Evolutionary conservation across 2,797 vertebrate genomes (phyloP).

Genomic region (Megalops cyprinoides): DNA sequence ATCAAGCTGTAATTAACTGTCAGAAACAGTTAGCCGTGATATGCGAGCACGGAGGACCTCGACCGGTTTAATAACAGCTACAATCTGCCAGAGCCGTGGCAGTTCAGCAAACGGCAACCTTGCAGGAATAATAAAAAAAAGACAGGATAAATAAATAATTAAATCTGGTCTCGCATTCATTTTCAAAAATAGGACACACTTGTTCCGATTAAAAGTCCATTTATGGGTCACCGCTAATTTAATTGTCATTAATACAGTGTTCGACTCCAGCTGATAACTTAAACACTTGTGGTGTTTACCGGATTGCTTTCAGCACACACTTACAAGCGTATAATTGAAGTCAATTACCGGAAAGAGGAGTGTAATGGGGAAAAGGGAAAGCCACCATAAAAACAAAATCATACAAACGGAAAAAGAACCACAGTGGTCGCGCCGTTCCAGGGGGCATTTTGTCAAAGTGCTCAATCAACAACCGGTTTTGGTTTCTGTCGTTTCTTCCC

Average conservation of each 20-base stretch:
- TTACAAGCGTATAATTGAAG: constrained; percentile 32
- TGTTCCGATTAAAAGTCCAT: constrained; percentile 44
- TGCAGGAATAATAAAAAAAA: constrained; percentile 2
- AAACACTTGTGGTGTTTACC: constrained; percentile 33
- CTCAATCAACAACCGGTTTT: no score
- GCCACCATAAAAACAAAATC: constrained; percentile 34
- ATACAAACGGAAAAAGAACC: constrained; percentile 24
- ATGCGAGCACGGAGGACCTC: constrained; percentile 29
- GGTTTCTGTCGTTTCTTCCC: background rate
- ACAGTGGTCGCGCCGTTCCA: background rate
- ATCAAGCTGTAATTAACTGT: constrained; percentile 69
- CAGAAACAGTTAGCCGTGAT: constrained; percentile 63
- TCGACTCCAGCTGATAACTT: constrained; percentile 8
- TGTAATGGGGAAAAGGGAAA: constrained; percentile 42
- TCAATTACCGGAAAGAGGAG: background rate
- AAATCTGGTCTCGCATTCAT: constrained; percentile 20
- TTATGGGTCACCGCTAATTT: constrained; percentile 38
- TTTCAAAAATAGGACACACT: constrained; percentile 28
- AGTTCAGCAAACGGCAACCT: background rate
- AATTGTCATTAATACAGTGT: constrained; percentile 37
- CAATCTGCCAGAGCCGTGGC: constrained; percentile 51
- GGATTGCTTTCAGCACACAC: constrained; percentile 36
- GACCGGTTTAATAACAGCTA: constrained; percentile 55
- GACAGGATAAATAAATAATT: constrained; percentile 35
- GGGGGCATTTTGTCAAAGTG: background rate